Evolutionary conservation across 2,888 invertebrate genomes (phyloP), one percentile per base, ranked within the genome.

Genomic region (Pseudococcus longispinus): DNA sequence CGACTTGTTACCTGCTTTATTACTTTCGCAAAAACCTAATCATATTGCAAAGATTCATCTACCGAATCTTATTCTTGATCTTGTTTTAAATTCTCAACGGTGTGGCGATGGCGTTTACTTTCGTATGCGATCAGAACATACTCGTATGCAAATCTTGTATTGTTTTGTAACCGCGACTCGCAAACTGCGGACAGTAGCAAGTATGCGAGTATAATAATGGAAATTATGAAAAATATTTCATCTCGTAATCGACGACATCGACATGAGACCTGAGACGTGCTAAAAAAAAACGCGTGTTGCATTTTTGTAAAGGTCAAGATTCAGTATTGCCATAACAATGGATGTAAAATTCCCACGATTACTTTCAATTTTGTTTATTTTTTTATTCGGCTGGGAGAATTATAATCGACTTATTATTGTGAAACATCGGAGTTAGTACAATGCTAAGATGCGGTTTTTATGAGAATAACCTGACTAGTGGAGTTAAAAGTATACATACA

Each of bases 261-360:
- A n/a, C n/a, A n/a, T 55, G 55, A n/a, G 60, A 23, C 60, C 15
- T 23, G 60, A 60, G 23, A 55, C 20, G 9, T 60, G 60, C 9
- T 60, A 60, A 60, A 20, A 60, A 60, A 60, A 23, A 23, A 15
- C 29, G 70, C 70, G 70, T 70, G 60, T 9, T 23, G 60, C 70
- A 70, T 29, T 29, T 29, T 29, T 29, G 70, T 29, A 32, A 80
- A 80, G 77, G 77, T 80, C 77, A 80, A 42, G 42, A 80, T 20
- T 80, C 77, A 80, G 23, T 80, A 42, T 42, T 80, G 77, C 42
- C 77, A 80, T 80, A 42, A 42, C 77, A 80, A 80, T 80, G 37
- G 42, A 37, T 42, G 23, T 29, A 80, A 13, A 80, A 42, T 80
- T 80, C 77, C 23, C 77, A 80, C 77, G 77, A 74, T 80, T 80